Base-by-base conservation (phyloP, 2,797 vertebrate species). In the Heterohyrax brucei region DNA sequence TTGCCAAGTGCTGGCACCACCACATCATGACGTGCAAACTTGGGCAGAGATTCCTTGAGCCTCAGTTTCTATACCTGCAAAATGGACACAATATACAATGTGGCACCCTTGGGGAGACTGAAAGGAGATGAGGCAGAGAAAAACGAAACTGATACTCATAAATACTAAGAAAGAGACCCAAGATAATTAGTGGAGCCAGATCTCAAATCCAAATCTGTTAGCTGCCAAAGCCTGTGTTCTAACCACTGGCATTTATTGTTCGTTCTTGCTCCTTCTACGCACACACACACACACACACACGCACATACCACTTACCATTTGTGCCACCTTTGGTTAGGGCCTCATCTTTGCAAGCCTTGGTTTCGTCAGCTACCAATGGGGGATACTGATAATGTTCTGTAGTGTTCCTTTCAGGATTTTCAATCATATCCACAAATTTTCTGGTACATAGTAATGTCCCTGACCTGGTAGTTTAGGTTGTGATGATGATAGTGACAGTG, bases 21-120 rank as follows among this genome's bases (percentile, higher is more conserved):
- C 10, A 7, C 0, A 0, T 73, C 13, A 13, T 44, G 2, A 4
- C 12, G n/a, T 1, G 5, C 66, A 64, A 59, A 70, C 2, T 5
- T 12, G n/a, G 21, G n/a, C 16, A 6, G n/a, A 53, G 5, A 12
- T 72, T 19, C 50, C 12, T 22, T 0, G 1, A 62, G 44, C 76
- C 76, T 85, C 46, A 3, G 39, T 77, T 75, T 68, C 84, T 53
- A 13, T 26, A 24, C 50, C 70, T 83, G 78, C n/a, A 9, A 78
- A 83, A 82, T 46, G n/a, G 72, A 24, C 70, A 19, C 39, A 24
- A 10, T 5, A 44, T 59, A 48, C 10, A 48, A 73, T 59, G 68
- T 39, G 64, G 19, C 76, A 8, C 18, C 59, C 28, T 30, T 39
- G 18, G 83, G 26, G 48, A 80, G 26, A 81, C 48, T 19, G 21